These are phyloP conservation scores for Peromyscus leucopus DNA, from an alignment of 2,113 vertebrate genomes.

Conservation along the genomic window DNA sequence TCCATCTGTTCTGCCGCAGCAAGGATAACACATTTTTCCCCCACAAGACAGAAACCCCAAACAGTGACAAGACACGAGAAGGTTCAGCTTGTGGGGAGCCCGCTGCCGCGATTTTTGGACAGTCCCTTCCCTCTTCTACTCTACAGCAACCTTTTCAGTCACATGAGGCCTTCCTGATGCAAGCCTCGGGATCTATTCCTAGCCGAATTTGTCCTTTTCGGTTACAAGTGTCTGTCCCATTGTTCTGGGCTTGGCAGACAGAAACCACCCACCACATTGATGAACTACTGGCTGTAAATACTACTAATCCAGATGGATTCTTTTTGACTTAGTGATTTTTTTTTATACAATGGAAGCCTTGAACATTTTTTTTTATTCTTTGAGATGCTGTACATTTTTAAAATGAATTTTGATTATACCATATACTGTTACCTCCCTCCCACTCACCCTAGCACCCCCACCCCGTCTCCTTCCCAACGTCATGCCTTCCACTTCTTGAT, in stretches of 20 bases:
- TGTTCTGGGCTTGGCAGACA: background rate
- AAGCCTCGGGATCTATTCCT: background rate
- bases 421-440: background rate
- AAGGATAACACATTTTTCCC: constrained; percentile 60
- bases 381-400: background rate
- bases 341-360: background rate
- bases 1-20: constrained; percentile 70
- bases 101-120: constrained; percentile 7
- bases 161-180: background rate
- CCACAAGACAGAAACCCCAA: constrained; percentile 59
- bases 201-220: background rate
- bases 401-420: background rate
- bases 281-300: background rate
- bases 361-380: background rate
- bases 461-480: background rate
- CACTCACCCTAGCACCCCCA: background rate
- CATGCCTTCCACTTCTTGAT: background rate
- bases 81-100: background rate
- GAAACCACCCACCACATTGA: constrained; percentile 1
- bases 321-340: background rate
- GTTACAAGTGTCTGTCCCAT: background rate
- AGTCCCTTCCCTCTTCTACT: background rate
- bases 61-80: constrained; percentile 21
- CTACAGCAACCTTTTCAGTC: background rate
- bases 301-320: background rate